Evolutionary conservation across 2,888 invertebrate genomes (phyloP).

Genomic region (Odontocolon sp.): DNA sequence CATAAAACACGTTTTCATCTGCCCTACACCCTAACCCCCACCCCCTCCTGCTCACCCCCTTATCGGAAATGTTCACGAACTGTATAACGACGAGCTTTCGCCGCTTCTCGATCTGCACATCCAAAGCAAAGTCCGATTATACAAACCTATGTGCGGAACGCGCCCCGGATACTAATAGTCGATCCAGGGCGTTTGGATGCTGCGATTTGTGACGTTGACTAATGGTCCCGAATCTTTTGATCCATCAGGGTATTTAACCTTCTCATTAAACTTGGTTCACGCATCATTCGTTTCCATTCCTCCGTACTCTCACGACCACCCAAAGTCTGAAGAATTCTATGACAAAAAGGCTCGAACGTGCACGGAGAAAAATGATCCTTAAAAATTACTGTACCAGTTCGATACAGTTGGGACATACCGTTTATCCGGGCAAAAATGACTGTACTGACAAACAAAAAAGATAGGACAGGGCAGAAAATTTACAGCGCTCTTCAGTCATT

Average conservation of each 20-base stretch:
- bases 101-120: not conserved
- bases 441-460: too few relatives aligned
- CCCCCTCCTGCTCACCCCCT: constrained; percentile 26
- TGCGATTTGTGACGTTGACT: constrained; percentile 66
- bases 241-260: constrained; percentile 36
- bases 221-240: constrained; percentile 65
- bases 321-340: too few relatives aligned
- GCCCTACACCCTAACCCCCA: too few relatives aligned
- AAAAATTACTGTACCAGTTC: too few relatives aligned
- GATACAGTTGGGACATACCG: too few relatives aligned
- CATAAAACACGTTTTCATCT: constrained; percentile 51
- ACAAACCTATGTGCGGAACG: not conserved
- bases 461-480: too few relatives aligned
- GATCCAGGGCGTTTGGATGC: not conserved
- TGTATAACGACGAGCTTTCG: constrained; percentile 14
- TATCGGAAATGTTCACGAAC: constrained; percentile 42
- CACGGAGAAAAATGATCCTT: too few relatives aligned
- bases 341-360: too few relatives aligned
- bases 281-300: constrained; percentile 15
- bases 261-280: constrained; percentile 60
- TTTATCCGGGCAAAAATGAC: too few relatives aligned
- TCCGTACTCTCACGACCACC: not conserved
- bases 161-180: constrained; percentile 25
- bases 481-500: too few relatives aligned
- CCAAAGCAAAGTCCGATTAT: not conserved